Conservation (phyloP, 2,113 vertebrate genomes). For the Chloropsis hardwickii region DNA sequence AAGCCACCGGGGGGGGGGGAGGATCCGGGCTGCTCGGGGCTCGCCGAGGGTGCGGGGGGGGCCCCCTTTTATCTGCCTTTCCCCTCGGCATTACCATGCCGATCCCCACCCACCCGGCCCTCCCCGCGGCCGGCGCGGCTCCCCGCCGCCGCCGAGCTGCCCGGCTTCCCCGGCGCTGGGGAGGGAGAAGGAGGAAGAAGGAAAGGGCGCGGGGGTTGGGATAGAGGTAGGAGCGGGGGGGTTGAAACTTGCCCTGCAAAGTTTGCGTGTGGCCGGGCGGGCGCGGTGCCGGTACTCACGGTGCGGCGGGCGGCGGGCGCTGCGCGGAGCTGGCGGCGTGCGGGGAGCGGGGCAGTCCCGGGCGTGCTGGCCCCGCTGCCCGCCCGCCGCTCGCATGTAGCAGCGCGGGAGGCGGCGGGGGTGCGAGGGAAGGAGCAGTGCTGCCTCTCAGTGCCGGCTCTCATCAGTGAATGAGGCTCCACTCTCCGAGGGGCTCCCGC, state of each 20-base stretch:
- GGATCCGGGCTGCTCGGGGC: background rate
- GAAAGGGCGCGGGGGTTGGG: background rate
- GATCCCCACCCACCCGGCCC: background rate
- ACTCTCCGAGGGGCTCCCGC: conserved; percentile 76
- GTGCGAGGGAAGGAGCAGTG: conserved; percentile 81
- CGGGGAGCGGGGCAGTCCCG: conserved; percentile 77
- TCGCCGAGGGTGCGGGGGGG: background rate
- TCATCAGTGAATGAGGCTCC: conserved; percentile 87
- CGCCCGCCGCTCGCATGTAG: conserved; percentile 80
- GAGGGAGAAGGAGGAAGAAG: background rate
- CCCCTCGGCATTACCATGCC: background rate
- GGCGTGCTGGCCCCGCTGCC: conserved; percentile 81
- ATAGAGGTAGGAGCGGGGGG: background rate
- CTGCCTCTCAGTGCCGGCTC: conserved; percentile 86
- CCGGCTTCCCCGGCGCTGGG: background rate
- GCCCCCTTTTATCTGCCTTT: background rate
- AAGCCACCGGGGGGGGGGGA: background rate
- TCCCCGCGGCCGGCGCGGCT: background rate
- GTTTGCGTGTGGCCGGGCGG: conserved; percentile 20
- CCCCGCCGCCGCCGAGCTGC: background rate
- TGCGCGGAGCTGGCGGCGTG: conserved; percentile 40
- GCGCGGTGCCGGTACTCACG: background rate
- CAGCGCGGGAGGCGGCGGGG: conserved; percentile 76
- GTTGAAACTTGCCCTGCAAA: conserved; percentile 26
- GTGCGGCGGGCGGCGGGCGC: conserved; percentile 72